Evolutionary conservation across 2,113 vertebrate genomes (phyloP).

Genomic region (Mobula birostris): DNA sequence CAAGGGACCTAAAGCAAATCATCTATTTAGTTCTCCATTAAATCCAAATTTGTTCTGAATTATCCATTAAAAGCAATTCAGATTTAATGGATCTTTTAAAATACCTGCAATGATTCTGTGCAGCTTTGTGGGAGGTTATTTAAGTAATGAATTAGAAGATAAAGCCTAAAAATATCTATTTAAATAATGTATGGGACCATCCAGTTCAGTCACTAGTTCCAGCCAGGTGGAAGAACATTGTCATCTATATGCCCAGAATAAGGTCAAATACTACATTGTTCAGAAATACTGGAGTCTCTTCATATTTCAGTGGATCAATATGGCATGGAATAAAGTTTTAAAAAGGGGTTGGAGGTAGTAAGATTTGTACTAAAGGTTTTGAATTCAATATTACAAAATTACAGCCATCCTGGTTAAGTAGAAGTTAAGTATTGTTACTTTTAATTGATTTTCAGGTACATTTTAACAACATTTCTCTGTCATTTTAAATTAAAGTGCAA

Average conservation of each 20-base stretch:
- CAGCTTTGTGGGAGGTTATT: constrained; percentile 14
- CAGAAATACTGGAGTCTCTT: background rate
- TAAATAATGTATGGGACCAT: background rate
- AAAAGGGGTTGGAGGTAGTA: too few species aligned
- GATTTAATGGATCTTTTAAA: constrained; percentile 21
- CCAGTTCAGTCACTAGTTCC: background rate
- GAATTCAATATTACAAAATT: background rate
- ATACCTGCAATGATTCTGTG: background rate
- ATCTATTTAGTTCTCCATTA: constrained; percentile 30
- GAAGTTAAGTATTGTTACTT: background rate
- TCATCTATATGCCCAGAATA: background rate
- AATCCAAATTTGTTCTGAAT: constrained; percentile 24
- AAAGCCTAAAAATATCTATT: background rate
- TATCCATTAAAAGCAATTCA: constrained; percentile 31
- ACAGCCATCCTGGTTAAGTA: background rate
- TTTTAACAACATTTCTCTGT: background rate
- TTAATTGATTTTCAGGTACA: background rate
- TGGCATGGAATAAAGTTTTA: background rate
- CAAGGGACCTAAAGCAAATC: constrained; percentile 31
- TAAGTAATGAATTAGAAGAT: background rate
- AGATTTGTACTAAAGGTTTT: background rate
- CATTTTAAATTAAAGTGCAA: background rate
- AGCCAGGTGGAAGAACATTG: too few species aligned
- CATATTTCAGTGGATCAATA: background rate
- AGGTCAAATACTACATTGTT: background rate